Percentiles rank a stretch among this genome's conserved stretches.
Conservation (phyloP, 2,797 vertebrate species). For the Pangasius sanitwongsei region DNA sequence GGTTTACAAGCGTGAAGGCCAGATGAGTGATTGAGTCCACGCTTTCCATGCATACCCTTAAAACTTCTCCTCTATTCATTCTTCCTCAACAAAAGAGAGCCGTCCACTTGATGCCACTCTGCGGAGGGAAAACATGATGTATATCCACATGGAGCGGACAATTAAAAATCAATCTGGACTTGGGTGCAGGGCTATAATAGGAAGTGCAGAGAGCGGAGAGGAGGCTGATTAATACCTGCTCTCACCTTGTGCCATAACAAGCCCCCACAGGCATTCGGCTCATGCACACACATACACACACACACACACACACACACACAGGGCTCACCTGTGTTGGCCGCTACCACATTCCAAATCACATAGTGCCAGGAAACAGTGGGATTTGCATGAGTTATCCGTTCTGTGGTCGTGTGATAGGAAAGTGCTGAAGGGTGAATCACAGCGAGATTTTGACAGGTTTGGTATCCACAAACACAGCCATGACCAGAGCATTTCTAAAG, state of each 20-base stretch:
- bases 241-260: constrained; percentile 85
- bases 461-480: background rate
- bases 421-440: constrained; percentile 12
- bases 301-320: constrained; percentile 53
- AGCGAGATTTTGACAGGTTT: constrained; percentile 24
- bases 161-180: constrained; percentile 85
- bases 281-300: constrained; percentile 56
- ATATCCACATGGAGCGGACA: constrained; percentile 78
- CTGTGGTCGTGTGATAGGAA: constrained; percentile 52
- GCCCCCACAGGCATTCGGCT: constrained; percentile 76
- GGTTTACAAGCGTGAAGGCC: constrained; percentile 47
- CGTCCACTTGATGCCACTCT: constrained; percentile 32
- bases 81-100: constrained; percentile 28
- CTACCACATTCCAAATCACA: constrained; percentile 57
- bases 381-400: constrained; percentile 58
- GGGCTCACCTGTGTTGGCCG: constrained; percentile 62
- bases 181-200: constrained; percentile 75
- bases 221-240: constrained; percentile 79
- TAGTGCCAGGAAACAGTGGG: constrained; percentile 54
- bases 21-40: constrained; percentile 44
- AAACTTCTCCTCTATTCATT: constrained; percentile 33
- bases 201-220: constrained; percentile 75
- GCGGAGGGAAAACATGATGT: constrained; percentile 74
- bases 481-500: too few species aligned
- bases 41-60: constrained; percentile 11